Conservation (phyloP, 2,888 invertebrate species). For the Melanostoma scalare region DNA sequence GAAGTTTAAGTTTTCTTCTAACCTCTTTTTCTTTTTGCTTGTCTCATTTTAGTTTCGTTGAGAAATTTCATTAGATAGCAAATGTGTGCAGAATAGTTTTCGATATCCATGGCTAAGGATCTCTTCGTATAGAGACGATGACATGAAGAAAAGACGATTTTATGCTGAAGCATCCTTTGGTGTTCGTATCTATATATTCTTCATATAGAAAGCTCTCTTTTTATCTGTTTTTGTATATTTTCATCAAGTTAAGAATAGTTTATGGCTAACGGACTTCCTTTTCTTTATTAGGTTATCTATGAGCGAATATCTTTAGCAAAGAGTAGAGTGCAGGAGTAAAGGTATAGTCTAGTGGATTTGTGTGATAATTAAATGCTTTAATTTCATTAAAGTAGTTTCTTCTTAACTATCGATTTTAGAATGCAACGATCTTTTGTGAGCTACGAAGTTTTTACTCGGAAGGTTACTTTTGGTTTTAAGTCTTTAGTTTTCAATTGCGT, state of each 20-base stretch:
- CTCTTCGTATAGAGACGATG: constrained; percentile 49
- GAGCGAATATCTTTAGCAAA: neutral
- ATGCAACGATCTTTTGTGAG: no score
- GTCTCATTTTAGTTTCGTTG: constrained; percentile 5
- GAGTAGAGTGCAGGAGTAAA: no score
- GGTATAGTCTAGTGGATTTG: no score
- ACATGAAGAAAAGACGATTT: constrained; percentile 42
- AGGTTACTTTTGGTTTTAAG: no score
- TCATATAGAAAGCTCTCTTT: constrained; percentile 13
- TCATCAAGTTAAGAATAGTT: constrained; percentile 40
- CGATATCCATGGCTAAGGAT: constrained; percentile 41
- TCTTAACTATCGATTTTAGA: no score
- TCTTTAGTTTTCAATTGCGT: no score
- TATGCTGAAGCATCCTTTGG: constrained; percentile 23
- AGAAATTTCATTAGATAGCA: constrained; percentile 43
- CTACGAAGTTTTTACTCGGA: no score
- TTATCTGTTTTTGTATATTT: constrained; percentile 22
- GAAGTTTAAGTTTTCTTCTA: constrained; percentile 29
- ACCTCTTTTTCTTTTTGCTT: constrained; percentile 10
- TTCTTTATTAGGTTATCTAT: constrained; percentile 33
- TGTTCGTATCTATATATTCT: neutral
- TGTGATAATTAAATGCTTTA: no score
- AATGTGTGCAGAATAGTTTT: constrained; percentile 58
- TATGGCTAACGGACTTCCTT: constrained; percentile 57
- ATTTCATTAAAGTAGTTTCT: no score